phyloP scores from a whole-genome alignment of 2,888 invertebrate genomes.

The Leucozona laternaria region DNA sequence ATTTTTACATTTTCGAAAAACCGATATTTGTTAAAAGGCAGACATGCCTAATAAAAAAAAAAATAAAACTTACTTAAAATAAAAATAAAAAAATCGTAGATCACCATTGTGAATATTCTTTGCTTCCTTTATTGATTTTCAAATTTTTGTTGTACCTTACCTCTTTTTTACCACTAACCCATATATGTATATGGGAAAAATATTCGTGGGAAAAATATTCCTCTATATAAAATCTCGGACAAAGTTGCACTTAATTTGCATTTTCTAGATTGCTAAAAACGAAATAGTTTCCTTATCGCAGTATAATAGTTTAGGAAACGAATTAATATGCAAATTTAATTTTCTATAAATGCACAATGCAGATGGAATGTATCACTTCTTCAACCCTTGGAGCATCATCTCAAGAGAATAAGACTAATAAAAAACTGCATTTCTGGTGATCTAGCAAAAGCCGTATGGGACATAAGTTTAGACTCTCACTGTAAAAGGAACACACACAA shows the following conservation, averaged over 20 bases:
- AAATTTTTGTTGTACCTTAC: too few relatives aligned
- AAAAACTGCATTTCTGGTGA: background rate
- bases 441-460: background rate
- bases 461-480: background rate
- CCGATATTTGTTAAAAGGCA: too few relatives aligned
- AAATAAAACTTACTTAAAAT: too few relatives aligned
- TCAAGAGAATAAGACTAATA: background rate
- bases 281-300: background rate
- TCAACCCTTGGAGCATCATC: background rate
- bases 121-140: too few relatives aligned
- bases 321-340: conserved; percentile 6
- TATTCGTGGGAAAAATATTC: background rate
- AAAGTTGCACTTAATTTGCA: background rate
- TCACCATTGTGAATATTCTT: background rate
- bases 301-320: background rate
- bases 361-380: background rate
- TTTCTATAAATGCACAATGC: background rate
- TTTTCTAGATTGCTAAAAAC: background rate
- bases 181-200: too few relatives aligned
- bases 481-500: background rate
- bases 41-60: too few relatives aligned
- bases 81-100: too few relatives aligned
- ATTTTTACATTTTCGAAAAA: too few relatives aligned
- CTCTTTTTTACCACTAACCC: background rate
- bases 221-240: background rate